Evolutionary conservation across 2,113 vertebrate species (phyloP).

Genomic region (Mixornis gularis): DNA sequence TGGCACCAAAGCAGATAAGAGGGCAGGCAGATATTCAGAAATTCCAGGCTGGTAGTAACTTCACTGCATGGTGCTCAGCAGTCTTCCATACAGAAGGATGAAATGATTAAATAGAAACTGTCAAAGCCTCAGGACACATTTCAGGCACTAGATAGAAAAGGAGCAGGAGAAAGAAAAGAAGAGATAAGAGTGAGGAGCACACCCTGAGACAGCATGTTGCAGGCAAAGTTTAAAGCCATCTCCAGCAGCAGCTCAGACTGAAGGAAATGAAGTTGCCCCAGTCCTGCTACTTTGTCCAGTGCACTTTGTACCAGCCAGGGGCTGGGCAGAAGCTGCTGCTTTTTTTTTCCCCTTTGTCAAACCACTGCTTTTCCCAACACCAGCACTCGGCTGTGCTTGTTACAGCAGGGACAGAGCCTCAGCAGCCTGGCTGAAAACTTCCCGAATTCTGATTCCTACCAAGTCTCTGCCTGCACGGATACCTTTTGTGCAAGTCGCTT

Average conservation of each 20-base stretch:
- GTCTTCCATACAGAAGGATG: constrained; percentile 1
- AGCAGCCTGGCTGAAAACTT: neutral
- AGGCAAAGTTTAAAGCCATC: neutral
- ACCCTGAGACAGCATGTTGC: neutral
- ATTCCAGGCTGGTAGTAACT: constrained; percentile 7
- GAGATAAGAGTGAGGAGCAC: constrained; percentile 18
- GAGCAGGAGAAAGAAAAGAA: neutral
- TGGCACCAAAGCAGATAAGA: constrained; percentile 22
- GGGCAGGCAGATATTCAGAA: constrained; percentile 16
- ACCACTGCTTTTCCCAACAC: neutral
- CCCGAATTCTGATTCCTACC: neutral
- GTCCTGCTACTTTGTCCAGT: neutral
- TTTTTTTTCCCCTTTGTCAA: neutral
- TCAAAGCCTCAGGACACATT: constrained; percentile 34
- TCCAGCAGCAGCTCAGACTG: neutral
- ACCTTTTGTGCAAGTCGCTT: neutral
- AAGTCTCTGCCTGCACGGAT: neutral
- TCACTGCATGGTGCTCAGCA: constrained; percentile 9
- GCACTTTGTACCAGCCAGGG: neutral
- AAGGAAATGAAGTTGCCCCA: neutral
- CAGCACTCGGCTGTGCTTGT: neutral
- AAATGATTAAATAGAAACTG: constrained; percentile 55
- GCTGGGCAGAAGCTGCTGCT: neutral
- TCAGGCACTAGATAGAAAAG: constrained; percentile 26
- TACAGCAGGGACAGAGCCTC: neutral